Base-by-base conservation (phyloP, 2,113 vertebrate genomes). In the Cryptotis parvus region DNA sequence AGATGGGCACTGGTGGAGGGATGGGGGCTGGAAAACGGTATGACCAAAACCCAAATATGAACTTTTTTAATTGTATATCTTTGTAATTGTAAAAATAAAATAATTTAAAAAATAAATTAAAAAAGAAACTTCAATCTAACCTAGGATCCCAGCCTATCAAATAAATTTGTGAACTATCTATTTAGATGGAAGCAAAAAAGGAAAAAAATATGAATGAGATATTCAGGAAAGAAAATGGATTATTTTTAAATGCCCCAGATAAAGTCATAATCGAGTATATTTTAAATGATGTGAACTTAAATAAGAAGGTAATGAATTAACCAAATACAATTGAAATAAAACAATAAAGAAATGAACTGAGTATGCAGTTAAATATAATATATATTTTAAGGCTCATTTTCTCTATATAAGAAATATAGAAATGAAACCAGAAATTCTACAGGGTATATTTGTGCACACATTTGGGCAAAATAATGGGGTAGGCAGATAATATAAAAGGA, bases 81-180 rank as follows among this genome's bases (percentile, higher is more conserved):
- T n/a, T n/a, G n/a, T n/a, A n/a, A n/a, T n/a, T n/a, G n/a, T n/a
- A n/a, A n/a, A n/a, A n/a, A n/a, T n/a, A n/a, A n/a, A n/a, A n/a
- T n/a, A n/a, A n/a, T n/a, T n/a, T n/a, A n/a, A n/a, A n/a, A n/a
- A n/a, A n/a, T n/a, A n/a, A n/a, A n/a, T n/a, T n/a, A n/a, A n/a
- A n/a, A n/a, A 85, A 79, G 76, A 58, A 85, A 58, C n/a, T 9
- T 9, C 78, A 90, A 27, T 84, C 9, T 52, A 84, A 37, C 37
- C 43, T 6, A n/a, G 15, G 4, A 35, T 9, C 29, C 18, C 65
- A 16, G 66, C 55, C 55, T 86, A 8, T 69, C 15, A 45, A 45
- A 33, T 4, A 88, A 58, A 14, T 24, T 31, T 26, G 3, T 75
- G 72, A 70, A 2, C 29, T 55, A 55, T 3, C 6, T 29, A 52